Percentiles rank a stretch among this genome's conserved stretches.
Conservation (phyloP, 2,888 invertebrate species). For the Xylocampa areola region DNA sequence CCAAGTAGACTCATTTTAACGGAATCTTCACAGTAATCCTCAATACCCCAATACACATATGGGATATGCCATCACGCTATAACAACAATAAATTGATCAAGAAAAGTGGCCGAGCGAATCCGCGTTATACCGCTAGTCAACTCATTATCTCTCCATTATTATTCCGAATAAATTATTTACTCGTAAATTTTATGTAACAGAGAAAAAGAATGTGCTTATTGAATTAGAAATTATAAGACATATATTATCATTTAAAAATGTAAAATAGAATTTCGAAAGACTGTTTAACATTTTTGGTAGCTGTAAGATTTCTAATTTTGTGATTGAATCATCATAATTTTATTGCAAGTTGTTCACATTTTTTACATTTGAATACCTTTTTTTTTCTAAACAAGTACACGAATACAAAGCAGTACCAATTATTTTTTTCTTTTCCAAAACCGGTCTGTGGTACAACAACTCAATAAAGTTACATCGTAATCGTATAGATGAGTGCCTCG, state of each 20-base stretch:
- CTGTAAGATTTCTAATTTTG: too few species aligned
- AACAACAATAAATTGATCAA: constrained; percentile 47
- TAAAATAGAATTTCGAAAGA: not conserved
- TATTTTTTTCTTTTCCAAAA: too few species aligned
- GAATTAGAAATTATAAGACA: not conserved
- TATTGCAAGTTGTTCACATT: too few species aligned
- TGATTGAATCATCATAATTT: too few species aligned
- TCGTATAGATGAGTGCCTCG: too few species aligned
- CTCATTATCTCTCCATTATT: constrained; percentile 14
- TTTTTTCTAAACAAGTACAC: too few species aligned
- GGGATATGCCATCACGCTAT: constrained; percentile 42
- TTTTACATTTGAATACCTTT: too few species aligned
- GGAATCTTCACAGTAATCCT: constrained; percentile 46
- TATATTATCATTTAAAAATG: not conserved
- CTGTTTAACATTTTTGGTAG: too few species aligned
- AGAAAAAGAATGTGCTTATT: not conserved
- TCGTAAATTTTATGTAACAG: not conserved
- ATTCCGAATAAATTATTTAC: constrained; percentile 7
- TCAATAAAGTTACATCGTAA: too few species aligned
- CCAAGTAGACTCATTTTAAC: constrained; percentile 30
- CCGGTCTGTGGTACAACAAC: too few species aligned
- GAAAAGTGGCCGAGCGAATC: constrained; percentile 35
- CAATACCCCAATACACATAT: constrained; percentile 54
- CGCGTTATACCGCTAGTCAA: constrained; percentile 38
- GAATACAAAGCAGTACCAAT: too few species aligned